Evolutionary conservation across 2,113 vertebrate genomes (phyloP), one percentile per base, ranked within the genome.

Genomic region (Hemichromis elongatus): DNA sequence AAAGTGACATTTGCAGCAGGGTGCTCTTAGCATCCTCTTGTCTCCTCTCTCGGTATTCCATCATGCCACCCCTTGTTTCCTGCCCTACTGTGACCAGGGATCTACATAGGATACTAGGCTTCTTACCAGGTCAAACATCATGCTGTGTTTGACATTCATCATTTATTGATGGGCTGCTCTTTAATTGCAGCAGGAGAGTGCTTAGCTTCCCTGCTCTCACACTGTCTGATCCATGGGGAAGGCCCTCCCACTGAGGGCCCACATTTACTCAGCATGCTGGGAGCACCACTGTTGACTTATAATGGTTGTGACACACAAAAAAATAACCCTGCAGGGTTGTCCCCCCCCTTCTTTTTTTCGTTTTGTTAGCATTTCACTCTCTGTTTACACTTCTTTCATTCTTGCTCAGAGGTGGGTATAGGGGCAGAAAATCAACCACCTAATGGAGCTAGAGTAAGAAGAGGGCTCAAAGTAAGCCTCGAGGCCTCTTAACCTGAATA

Each of bases 61-160:
- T 90, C 84, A 16, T 13, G 53, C 77, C 66, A 35, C 68, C 66
- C 82, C 79, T 7, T 88, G 89, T 90, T 92, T 88, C 85, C 84
- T 86, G 77, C 30, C 89, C 90, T 73, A 82, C 87, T 88, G 90
- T 82, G 92, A 82, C 91, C 85, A 83, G 86, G 81, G 86, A 84
- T 91, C 90, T 87, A 84, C 86, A 79, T 57, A 73, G 89, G 89
- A 85, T 82, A 75, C 89, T 37, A 61, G 92, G 75, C 86, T 91
- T 84, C 94, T 90, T 89, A 90, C 87, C 92, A 88, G 90, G 91
- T 84, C 92, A 85, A 94, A 93, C 92, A 88, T 88, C 96, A 94
- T 6, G 93, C 96, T 94, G 94, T 68, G 94, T 86, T 92, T 96
- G 96, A 93, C 96, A 96, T 96, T 96, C 93, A 96, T 96, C 90